Percentiles rank a stretch among this genome's conserved stretches.
Conservation (phyloP, 1,140 invertebrate genomes). For the Leptinotarsa texana region DNA sequence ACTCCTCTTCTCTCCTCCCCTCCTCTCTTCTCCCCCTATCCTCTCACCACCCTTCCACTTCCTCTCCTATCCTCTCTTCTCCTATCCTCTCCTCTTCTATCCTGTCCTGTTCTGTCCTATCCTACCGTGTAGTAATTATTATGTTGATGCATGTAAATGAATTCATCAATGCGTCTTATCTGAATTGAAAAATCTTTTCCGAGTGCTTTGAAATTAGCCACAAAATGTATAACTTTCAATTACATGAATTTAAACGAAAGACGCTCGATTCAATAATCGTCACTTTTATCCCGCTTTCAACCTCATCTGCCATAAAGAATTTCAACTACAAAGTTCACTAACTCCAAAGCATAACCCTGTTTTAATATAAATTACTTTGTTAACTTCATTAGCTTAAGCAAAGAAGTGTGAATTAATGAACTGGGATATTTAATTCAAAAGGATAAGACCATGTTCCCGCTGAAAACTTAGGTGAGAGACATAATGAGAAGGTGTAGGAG, state of each 20-base stretch:
- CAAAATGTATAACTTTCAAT: not conserved
- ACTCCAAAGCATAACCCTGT: not conserved
- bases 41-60: no score
- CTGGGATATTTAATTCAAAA: slow-evolving; percentile 10
- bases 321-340: not conserved
- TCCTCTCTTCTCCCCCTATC: no score
- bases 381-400: slow-evolving; percentile 11
- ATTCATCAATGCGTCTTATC: no score
- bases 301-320: not conserved
- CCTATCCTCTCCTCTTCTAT: no score
- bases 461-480: slow-evolving; percentile 12
- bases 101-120: no score
- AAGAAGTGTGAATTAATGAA: slow-evolving; percentile 17
- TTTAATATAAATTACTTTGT: slow-evolving; percentile 22
- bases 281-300: not conserved
- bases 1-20: no score
- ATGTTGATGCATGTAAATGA: no score
- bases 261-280: not conserved
- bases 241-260: not conserved
- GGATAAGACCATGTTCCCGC: not conserved
- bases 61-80: no score
- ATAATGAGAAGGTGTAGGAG: not conserved
- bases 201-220: no score
- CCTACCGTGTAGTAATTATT: no score
- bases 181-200: no score